Evolutionary conservation across 1,140 invertebrate species (phyloP), one percentile per base, ranked within the genome.

Genomic region (Macrocentrus cingulum): DNA sequence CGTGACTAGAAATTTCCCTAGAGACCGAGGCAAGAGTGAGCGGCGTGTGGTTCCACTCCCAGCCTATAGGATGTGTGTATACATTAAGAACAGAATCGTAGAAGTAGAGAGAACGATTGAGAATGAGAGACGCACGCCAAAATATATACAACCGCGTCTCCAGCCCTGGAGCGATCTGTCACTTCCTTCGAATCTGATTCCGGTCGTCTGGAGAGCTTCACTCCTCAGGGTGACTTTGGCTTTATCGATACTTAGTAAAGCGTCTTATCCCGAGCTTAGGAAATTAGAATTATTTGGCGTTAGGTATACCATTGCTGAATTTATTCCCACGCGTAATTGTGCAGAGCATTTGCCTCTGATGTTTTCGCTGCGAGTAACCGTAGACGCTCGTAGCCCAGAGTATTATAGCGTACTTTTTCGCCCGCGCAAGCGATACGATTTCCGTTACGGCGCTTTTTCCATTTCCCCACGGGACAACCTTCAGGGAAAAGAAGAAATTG

Each of bases 401-500:
- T 44, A 18, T 44, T 19, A 18, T 2, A 44, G 18, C 18, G 13
- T 44, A 7, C 42, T 9, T 53, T 29, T 42, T 41, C 42, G 5
- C 19, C 29, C 7, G 16, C 13, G 5, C 16, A 23, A 20, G 20
- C 37, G 39, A 46, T 53, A n/a, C 54, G 59, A 53, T 64, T 60
- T 63, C 44, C 37, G 36, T 46, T 59, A 37, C 42, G 20, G 5
- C 19, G 22, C 32, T 53, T 52, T 56, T 54, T 60, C 52, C 66
- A 68, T 68, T 68, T 69, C 68, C 68, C 68, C 11, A 59, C 46
- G 62, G 66, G 37, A 22, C 34, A 36, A 18, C 45, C 16, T 13
- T 56, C 49, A 45, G 63, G 57, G 54, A 44, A 13, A 58, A 45
- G 44, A 64, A 61, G 67, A 66, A 69, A 70, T 70, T 70, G 68